These are phyloP conservation scores for Globodera ellingtonae DNA, from an alignment of 1,140 invertebrate species.

Conservation along the genomic window DNA sequence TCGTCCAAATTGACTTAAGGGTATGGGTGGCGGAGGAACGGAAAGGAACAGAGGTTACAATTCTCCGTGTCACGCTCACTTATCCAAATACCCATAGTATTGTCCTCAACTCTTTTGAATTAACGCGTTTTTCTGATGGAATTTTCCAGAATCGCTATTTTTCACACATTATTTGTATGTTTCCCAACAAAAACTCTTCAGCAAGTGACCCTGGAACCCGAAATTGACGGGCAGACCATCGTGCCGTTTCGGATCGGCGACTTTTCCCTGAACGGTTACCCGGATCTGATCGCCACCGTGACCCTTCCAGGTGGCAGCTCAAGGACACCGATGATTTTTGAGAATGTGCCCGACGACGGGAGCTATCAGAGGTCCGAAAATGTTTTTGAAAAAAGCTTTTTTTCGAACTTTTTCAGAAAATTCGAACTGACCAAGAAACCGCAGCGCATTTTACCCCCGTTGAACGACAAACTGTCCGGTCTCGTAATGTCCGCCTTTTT, in stretches of 20 bases:
- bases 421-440: conserved; percentile 51
- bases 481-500: conserved; percentile 51
- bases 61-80: background rate
- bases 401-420: conserved; percentile 43
- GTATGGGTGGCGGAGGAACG: background rate
- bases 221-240: conserved; percentile 36
- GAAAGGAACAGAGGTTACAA: too few relatives aligned
- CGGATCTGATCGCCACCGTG: conserved; percentile 54
- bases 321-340: conserved; percentile 41
- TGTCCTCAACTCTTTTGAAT: background rate
- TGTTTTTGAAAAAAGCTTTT: conserved; percentile 22
- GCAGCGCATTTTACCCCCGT: conserved; percentile 46
- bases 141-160: too few relatives aligned
- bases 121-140: background rate
- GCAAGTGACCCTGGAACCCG: conserved; percentile 12
- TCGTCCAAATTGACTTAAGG: background rate
- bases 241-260: conserved; percentile 61
- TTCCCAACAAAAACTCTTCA: conserved; percentile 7
- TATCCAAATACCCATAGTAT: background rate
- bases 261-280: conserved; percentile 58
- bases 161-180: background rate
- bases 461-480: conserved; percentile 33
- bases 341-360: conserved; percentile 40
- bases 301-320: conserved; percentile 5
- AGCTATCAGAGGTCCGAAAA: conserved; percentile 26